Conservation (phyloP, 2,888 invertebrate species). For the Ariolimax columbianus region DNA sequence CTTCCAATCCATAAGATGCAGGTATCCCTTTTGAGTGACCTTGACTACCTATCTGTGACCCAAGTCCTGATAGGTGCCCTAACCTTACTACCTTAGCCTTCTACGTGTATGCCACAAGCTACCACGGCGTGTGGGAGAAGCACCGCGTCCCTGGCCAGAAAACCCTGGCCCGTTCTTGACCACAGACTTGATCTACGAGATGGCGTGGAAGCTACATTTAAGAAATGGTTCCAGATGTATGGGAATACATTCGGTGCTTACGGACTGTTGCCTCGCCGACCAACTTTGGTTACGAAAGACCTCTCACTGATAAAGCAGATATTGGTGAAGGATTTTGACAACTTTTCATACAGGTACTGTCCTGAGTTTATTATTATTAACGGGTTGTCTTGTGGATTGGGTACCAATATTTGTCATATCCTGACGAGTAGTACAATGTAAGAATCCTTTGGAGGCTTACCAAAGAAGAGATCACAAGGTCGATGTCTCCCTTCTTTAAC, state of each 20-base stretch:
- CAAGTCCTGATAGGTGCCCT: neutral
- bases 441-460: too few relatives aligned
- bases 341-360: constrained; percentile 18
- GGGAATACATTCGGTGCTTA: constrained; percentile 18
- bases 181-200: constrained; percentile 19
- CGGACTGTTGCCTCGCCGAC: neutral
- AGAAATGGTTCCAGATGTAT: constrained; percentile 12
- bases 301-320: constrained; percentile 10
- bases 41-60: neutral
- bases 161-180: constrained; percentile 29
- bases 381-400: too few relatives aligned
- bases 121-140: constrained; percentile 36
- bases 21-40: neutral
- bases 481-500: too few relatives aligned
- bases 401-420: too few relatives aligned
- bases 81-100: neutral
- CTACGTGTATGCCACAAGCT: constrained; percentile 28
- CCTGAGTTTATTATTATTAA: too few relatives aligned
- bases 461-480: too few relatives aligned
- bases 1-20: neutral
- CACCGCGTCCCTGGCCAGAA: constrained; percentile 22
- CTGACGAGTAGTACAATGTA: too few relatives aligned
- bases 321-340: constrained; percentile 28
- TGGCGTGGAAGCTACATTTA: neutral
- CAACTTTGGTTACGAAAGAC: constrained; percentile 34